A percentile compares a stretch with the other conserved stretches of the same genome.
These are phyloP conservation scores for Desoria tigrina DNA, from an alignment of 2,888 invertebrate genomes.

Conservation along the genomic window DNA sequence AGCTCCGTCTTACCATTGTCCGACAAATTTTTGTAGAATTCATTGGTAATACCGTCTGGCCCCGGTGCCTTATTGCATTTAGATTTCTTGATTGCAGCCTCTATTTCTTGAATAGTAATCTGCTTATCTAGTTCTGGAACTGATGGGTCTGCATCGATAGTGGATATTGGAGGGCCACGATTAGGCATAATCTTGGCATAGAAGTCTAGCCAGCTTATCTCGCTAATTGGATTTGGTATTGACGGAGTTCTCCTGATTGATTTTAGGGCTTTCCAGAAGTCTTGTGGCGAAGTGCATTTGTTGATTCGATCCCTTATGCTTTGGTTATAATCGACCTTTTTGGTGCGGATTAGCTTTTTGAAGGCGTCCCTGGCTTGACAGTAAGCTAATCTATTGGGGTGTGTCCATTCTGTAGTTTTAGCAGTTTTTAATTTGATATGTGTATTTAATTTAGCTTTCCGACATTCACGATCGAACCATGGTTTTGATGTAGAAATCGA, in stretches of 20 bases:
- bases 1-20: not conserved
- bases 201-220: not conserved
- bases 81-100: not conserved
- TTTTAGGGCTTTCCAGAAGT: not conserved
- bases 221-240: not conserved
- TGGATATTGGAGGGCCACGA: not conserved
- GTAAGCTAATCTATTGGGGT: not conserved
- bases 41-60: no score
- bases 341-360: not conserved
- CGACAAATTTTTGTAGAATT: not conserved
- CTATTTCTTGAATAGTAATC: not conserved
- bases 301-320: not conserved
- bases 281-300: not conserved
- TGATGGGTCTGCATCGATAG: no score
- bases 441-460: not conserved
- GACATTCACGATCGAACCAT: slow-evolving; percentile 7
- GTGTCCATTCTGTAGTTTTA: not conserved
- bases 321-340: not conserved
- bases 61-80: slow-evolving; percentile 13
- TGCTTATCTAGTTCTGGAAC: no score
- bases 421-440: not conserved
- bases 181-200: slow-evolving; percentile 1
- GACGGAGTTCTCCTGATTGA: not conserved
- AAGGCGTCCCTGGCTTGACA: not conserved
- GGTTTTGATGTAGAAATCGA: not conserved